Percentiles rank a stretch among this genome's conserved stretches.
These are phyloP conservation scores for Nesospiza acunhae DNA, from an alignment of 2,113 vertebrate species.

Conservation along the genomic window DNA sequence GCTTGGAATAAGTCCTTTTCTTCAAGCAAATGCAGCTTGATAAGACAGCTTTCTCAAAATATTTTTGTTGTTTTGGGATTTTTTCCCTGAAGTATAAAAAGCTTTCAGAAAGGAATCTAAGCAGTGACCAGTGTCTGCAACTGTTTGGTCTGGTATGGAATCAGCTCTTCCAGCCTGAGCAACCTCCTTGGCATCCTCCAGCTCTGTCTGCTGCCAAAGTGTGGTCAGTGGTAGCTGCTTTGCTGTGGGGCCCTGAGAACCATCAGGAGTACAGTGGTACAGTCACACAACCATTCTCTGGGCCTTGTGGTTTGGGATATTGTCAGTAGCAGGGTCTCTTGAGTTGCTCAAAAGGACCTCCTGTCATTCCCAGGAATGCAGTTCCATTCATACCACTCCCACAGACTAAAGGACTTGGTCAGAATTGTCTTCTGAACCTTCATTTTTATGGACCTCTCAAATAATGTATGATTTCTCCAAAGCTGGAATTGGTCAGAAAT, in stretches of 20 bases:
- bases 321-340: not conserved
- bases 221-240: not conserved
- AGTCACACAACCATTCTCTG: not conserved
- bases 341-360: not conserved
- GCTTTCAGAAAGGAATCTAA: not conserved
- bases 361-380: not conserved
- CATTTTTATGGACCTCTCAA: not conserved
- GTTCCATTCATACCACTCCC: not conserved
- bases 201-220: not conserved
- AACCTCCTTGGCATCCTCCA: not conserved
- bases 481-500: not conserved
- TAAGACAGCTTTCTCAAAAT: not conserved
- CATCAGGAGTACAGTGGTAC: not conserved
- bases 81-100: not conserved
- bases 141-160: not conserved
- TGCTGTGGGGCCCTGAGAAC: not conserved
- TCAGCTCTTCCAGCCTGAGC: not conserved
- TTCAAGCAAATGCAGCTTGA: not conserved
- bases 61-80: not conserved
- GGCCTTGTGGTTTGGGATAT: not conserved
- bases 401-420: not conserved
- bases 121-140: not conserved
- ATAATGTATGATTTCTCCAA: not conserved
- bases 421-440: not conserved
- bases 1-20: not conserved